Evolutionary conservation across 1,140 invertebrate species (phyloP), one percentile per base, ranked within the genome.

Genomic region (Campoletis sonorensis): DNA sequence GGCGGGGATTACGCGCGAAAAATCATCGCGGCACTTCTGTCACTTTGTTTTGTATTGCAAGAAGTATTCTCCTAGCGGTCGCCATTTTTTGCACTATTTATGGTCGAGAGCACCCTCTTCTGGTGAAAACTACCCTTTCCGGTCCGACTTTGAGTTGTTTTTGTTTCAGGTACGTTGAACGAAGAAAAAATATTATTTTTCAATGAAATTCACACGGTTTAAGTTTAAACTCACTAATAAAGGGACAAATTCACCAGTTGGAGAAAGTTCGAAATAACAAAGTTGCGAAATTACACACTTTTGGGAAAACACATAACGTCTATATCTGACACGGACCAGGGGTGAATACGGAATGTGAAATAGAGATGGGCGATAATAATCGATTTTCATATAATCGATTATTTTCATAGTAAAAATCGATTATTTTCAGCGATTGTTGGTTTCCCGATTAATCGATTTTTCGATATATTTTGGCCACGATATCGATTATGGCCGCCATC

Each of bases 321-420:
- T 21, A 73, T 67, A 37, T 11, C 61, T 67, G 58, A 73, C 79
- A 70, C 61, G 45, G 37, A 64, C 45, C 77, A 58, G 80, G 83
- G 87, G 85, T 84, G 80, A 81, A 81, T 83, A 86, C 79, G 76
- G 79, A 27, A 83, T 79, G 67, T 58, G 67, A n/a, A n/a, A n/a
- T n/a, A n/a, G n/a, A n/a, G n/a, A n/a, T n/a, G n/a, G n/a, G n/a
- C n/a, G n/a, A n/a, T n/a, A n/a, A n/a, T n/a, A n/a, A n/a, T n/a
- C n/a, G n/a, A n/a, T n/a, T n/a, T n/a, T n/a, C n/a, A n/a, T n/a
- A n/a, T n/a, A n/a, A n/a, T n/a, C n/a, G n/a, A n/a, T n/a, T n/a
- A n/a, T n/a, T n/a, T n/a, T n/a, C n/a, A n/a, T n/a, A n/a, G n/a
- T n/a, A n/a, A n/a, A n/a, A n/a, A n/a, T n/a, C n/a, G n/a, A n/a